Evolutionary conservation across 1,140 invertebrate species (phyloP).

Genomic region (Pseudomyrmex concolor): DNA sequence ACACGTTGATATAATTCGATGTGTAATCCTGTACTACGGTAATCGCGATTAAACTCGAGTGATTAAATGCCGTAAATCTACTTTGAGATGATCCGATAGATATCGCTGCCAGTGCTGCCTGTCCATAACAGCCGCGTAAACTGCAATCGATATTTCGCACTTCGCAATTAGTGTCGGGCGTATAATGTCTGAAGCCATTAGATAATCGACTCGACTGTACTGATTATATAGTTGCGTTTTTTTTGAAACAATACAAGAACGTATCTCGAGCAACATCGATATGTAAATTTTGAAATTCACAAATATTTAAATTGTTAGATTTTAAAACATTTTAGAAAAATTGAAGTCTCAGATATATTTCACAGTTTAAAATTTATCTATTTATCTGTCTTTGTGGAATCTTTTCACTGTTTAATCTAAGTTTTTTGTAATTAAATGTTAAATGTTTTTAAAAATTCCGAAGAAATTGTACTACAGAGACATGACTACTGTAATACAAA

Average conservation of each 20-base stretch:
- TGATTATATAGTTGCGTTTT: constrained; percentile 6
- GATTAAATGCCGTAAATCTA: constrained; percentile 60
- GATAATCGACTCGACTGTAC: constrained; percentile 5
- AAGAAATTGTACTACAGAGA: too few relatives aligned
- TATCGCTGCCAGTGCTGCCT: constrained; percentile 48
- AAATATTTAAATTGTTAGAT: background rate
- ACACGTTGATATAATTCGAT: constrained; percentile 39
- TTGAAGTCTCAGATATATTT: too few relatives aligned
- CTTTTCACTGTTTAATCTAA: too few relatives aligned
- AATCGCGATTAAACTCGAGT: constrained; percentile 56
- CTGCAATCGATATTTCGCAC: constrained; percentile 60
- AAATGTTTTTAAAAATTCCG: too few relatives aligned
- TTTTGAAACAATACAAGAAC: background rate
- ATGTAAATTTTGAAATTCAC: too few relatives aligned
- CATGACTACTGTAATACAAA: too few relatives aligned
- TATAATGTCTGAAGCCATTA: constrained; percentile 48
- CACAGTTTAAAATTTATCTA: too few relatives aligned
- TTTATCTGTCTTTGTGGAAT: too few relatives aligned
- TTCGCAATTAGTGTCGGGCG: constrained; percentile 54
- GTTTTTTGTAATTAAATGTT: too few relatives aligned
- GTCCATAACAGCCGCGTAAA: constrained; percentile 57
- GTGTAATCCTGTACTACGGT: constrained; percentile 39
- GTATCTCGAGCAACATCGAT: too few relatives aligned
- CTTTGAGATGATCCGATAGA: constrained; percentile 56
- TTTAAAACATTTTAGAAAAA: background rate